Evolutionary conservation across 1,140 invertebrate genomes (phyloP).

Genomic region (Tyrophagus putrescentiae): DNA sequence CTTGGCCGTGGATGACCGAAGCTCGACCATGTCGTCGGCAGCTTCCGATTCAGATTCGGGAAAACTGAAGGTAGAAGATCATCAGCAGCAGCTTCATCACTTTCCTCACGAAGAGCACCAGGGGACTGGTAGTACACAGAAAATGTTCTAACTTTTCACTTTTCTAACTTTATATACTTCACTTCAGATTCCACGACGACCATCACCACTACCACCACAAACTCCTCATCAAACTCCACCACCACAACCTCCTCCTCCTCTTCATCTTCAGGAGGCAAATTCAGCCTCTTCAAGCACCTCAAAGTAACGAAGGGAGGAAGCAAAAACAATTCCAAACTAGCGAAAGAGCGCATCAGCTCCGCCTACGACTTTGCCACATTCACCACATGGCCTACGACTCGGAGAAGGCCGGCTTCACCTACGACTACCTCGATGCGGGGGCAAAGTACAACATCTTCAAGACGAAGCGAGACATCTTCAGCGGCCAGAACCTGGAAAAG

Average conservation of each 20-base stretch:
- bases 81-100: not conserved
- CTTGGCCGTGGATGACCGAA: not conserved
- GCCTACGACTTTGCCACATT: slow-evolving; percentile 10
- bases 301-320: no score
- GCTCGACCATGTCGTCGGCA: not conserved
- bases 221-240: not conserved
- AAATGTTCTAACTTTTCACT: no score
- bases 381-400: not conserved
- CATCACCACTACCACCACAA: not conserved
- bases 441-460: slow-evolving; percentile 4
- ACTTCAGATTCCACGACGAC: not conserved
- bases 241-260: not conserved
- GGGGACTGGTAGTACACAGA: not conserved
- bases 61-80: not conserved
- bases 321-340: not conserved
- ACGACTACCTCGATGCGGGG: not conserved
- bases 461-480: slow-evolving; percentile 1
- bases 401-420: not conserved
- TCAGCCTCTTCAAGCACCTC: no score
- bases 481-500: not conserved
- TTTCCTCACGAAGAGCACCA: not conserved
- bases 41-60: not conserved
- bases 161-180: no score
- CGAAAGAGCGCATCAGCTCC: not conserved
- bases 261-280: no score